Evolutionary conservation across 2,888 invertebrate species (phyloP).

Genomic region (Cosmorhoe ocellata): DNA sequence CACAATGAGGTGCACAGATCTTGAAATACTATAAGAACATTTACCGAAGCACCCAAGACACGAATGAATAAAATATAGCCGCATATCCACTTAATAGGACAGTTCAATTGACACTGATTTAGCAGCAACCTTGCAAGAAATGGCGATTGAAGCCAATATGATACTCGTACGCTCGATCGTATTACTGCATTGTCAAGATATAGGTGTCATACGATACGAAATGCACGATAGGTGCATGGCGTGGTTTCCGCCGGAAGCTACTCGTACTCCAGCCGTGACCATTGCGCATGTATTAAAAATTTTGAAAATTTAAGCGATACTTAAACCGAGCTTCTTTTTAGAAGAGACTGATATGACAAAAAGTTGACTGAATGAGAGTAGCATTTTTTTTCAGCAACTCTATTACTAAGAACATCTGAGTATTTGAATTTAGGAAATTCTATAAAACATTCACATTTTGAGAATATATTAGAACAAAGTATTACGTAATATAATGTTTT

Average conservation of each 20-base stretch:
- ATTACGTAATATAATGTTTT: too few species aligned
- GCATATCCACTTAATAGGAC: constrained; percentile 47
- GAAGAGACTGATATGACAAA: too few species aligned
- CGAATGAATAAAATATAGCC: constrained; percentile 40
- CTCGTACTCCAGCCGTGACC: constrained; percentile 75
- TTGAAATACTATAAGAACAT: constrained; percentile 12
- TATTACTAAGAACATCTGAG: too few species aligned
- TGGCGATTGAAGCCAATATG: constrained; percentile 49
- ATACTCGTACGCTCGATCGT: constrained; percentile 38
- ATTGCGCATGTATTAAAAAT: constrained; percentile 42
- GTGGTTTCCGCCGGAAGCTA: constrained; percentile 78
- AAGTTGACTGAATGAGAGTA: too few species aligned
- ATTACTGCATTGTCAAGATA: constrained; percentile 45
- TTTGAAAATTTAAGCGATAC: constrained; percentile 22
- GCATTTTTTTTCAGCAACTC: too few species aligned
- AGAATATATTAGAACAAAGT: too few species aligned
- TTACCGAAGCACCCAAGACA: constrained; percentile 49
- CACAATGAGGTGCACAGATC: constrained; percentile 7
- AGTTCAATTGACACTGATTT: constrained; percentile 63
- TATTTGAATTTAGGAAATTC: too few species aligned
- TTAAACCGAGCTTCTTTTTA: not conserved
- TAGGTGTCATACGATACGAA: constrained; percentile 44
- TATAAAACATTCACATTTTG: too few species aligned
- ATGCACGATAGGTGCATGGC: constrained; percentile 49
- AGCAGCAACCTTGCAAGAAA: constrained; percentile 56